These are phyloP conservation scores for Oryzias melastigma DNA, from an alignment of 2,113 vertebrate genomes.

Conservation along the genomic window DNA sequence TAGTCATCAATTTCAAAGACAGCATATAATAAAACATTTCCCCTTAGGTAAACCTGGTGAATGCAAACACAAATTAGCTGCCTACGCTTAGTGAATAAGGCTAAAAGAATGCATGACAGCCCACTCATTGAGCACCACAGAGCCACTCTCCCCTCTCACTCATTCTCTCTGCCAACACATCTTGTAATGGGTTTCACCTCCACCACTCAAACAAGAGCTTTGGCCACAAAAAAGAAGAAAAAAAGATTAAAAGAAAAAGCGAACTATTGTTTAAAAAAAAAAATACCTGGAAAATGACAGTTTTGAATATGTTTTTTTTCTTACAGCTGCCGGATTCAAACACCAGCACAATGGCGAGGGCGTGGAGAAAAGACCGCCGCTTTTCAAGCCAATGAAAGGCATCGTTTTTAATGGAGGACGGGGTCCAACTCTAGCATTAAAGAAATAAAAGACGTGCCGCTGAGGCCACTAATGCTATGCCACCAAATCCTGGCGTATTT, in stretches of 20 bases:
- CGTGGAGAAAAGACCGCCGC: conserved; percentile 53
- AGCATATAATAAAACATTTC: conserved; percentile 78
- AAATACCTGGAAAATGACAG: conserved; percentile 47
- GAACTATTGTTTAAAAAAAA: conserved; percentile 64
- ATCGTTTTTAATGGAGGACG: conserved; percentile 35
- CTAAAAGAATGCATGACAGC: conserved; percentile 77
- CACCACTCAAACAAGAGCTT: conserved; percentile 46
- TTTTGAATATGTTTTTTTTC: conserved; percentile 29
- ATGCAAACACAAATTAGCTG: conserved; percentile 81
- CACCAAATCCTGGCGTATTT: conserved; percentile 2
- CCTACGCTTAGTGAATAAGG: conserved; percentile 79
- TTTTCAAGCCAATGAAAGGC: conserved; percentile 53
- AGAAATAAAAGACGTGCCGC: conserved; percentile 30
- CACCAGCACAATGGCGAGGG: conserved; percentile 53
- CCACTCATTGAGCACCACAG: conserved; percentile 70
- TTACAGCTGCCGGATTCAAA: conserved; percentile 29
- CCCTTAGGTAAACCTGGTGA: conserved; percentile 81
- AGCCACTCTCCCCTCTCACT: conserved; percentile 61
- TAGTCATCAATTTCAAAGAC: conserved; percentile 82
- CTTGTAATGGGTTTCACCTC: conserved; percentile 73
- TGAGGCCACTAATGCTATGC: conserved; percentile 41
- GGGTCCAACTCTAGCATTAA: conserved; percentile 7
- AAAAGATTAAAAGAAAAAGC: conserved; percentile 57
- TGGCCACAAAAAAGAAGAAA: conserved; percentile 18
- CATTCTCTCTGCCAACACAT: conserved; percentile 57